Evolutionary conservation across 2,888 invertebrate genomes (phyloP).

Genomic region (Carcina quercana): DNA sequence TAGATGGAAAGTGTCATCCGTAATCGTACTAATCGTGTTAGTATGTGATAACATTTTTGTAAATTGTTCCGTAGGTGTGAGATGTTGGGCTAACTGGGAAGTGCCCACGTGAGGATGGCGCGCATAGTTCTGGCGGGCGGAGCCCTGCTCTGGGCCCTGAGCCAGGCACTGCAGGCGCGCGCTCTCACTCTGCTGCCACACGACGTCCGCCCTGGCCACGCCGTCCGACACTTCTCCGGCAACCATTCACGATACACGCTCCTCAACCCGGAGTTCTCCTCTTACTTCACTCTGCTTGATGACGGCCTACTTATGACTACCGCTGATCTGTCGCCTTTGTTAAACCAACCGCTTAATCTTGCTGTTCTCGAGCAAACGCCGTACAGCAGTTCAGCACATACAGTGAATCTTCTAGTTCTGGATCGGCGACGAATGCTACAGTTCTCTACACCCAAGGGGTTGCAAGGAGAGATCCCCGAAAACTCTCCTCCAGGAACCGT

Average conservation of each 20-base stretch:
- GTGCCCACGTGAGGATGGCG: slow-evolving; percentile 39
- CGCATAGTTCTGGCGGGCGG: slow-evolving; percentile 52
- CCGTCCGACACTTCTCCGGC: slow-evolving; percentile 84
- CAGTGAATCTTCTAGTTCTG: slow-evolving; percentile 86
- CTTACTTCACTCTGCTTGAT: slow-evolving; percentile 90
- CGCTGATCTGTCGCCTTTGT: slow-evolving; percentile 85
- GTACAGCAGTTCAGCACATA: slow-evolving; percentile 86
- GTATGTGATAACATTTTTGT: slow-evolving; percentile 8
- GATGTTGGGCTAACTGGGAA: slow-evolving; percentile 50
- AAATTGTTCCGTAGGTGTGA: slow-evolving; percentile 52
- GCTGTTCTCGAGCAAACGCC: slow-evolving; percentile 88
- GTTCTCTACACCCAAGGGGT: slow-evolving; percentile 78
- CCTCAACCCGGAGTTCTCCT: slow-evolving; percentile 86
- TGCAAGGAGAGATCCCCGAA: slow-evolving; percentile 83
- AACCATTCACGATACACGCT: slow-evolving; percentile 70
- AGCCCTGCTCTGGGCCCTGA: slow-evolving; percentile 53
- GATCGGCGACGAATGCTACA: slow-evolving; percentile 88
- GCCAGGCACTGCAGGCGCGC: slow-evolving; percentile 40
- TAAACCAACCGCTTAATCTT: slow-evolving; percentile 87
- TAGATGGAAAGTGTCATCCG: too few relatives aligned
- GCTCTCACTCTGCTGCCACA: slow-evolving; percentile 84
- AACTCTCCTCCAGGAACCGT: slow-evolving; percentile 83
- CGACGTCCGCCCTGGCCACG: slow-evolving; percentile 92
- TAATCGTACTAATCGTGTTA: slow-evolving; percentile 11
- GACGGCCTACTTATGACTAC: slow-evolving; percentile 95